A percentile compares a stretch with the other conserved stretches of the same genome.
These are phyloP conservation scores for Sarcophaga carnaria DNA, from an alignment of 2,888 invertebrate genomes.

Conservation along the genomic window DNA sequence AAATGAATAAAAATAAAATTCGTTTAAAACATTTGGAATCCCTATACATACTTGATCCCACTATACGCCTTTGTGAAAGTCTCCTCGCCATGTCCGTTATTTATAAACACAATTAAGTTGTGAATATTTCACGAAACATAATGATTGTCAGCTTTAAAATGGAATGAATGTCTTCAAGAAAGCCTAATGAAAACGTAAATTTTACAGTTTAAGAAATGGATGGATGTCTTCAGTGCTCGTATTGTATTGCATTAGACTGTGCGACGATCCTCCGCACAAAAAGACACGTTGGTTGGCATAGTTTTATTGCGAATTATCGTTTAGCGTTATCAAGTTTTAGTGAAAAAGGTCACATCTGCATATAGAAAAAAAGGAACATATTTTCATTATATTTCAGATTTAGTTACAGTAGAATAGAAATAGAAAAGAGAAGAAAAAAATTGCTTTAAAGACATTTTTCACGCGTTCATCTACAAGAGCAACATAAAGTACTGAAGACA, in stretches of 20 bases:
- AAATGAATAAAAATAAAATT: no score
- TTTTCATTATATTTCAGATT: no score
- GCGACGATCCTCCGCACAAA: constrained; percentile 40
- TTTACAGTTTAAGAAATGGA: constrained; percentile 50
- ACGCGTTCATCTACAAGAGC: not conserved
- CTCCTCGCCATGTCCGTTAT: constrained; percentile 49
- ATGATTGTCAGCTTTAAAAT: constrained; percentile 34
- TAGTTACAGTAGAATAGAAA: no score
- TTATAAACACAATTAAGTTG: constrained; percentile 66
- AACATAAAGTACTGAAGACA: not conserved
- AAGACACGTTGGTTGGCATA: constrained; percentile 4
- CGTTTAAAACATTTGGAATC: no score
- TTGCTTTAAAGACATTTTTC: constrained; percentile 14
- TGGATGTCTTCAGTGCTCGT: not conserved
- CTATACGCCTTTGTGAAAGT: constrained; percentile 19
- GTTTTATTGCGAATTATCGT: not conserved
- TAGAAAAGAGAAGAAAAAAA: not conserved
- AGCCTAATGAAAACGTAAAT: constrained; percentile 50
- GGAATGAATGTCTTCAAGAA: constrained; percentile 34
- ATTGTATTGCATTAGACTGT: constrained; percentile 7
- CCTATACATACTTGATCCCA: not conserved
- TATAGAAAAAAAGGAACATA: not conserved
- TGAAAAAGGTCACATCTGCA: not conserved
- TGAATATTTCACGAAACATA: constrained; percentile 39
- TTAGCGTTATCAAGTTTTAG: not conserved